Evolutionary conservation across 2,888 invertebrate genomes (phyloP).

Genomic region (Listrodromus nycthemerus): DNA sequence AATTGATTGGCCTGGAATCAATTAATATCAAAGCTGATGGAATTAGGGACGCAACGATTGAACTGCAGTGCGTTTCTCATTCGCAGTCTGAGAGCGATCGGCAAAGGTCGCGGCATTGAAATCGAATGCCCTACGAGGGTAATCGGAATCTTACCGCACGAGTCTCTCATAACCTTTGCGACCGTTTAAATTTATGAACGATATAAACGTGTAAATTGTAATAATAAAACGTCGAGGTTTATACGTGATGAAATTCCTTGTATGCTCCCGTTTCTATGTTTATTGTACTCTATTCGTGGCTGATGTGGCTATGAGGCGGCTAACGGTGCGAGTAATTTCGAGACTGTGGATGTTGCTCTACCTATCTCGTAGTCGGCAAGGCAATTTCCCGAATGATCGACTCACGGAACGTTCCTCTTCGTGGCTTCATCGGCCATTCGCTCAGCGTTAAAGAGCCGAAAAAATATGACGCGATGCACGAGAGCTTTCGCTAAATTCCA

Average conservation of each 20-base stretch:
- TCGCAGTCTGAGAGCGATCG: slow-evolving; percentile 22
- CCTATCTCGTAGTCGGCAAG: slow-evolving; percentile 57
- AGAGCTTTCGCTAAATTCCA: slow-evolving; percentile 16
- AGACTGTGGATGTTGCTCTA: slow-evolving; percentile 60
- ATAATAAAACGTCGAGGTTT: slow-evolving; percentile 76
- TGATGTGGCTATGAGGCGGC: slow-evolving; percentile 45
- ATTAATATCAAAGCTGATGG: not conserved
- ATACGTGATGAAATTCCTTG: slow-evolving; percentile 72
- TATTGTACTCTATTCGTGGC: slow-evolving; percentile 69
- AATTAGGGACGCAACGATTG: slow-evolving; percentile 8
- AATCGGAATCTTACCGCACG: slow-evolving; percentile 73
- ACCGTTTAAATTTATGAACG: slow-evolving; percentile 79
- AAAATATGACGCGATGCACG: slow-evolving; percentile 46
- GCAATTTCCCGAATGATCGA: slow-evolving; percentile 67
- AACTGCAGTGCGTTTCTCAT: slow-evolving; percentile 23
- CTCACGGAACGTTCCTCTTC: slow-evolving; percentile 52
- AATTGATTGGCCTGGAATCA: slow-evolving; percentile 8
- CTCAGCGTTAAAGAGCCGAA: slow-evolving; percentile 34
- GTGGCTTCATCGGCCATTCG: slow-evolving; percentile 56
- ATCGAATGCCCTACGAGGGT: slow-evolving; percentile 67
- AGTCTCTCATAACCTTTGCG: slow-evolving; percentile 75
- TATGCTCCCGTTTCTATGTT: slow-evolving; percentile 73
- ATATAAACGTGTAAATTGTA: slow-evolving; percentile 80
- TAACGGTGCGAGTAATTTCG: slow-evolving; percentile 69
- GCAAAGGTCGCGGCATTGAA: slow-evolving; percentile 58